phyloP scores from a whole-genome alignment of 2,797 vertebrate genomes.

The Urocyon cinereoargenteus region DNA sequence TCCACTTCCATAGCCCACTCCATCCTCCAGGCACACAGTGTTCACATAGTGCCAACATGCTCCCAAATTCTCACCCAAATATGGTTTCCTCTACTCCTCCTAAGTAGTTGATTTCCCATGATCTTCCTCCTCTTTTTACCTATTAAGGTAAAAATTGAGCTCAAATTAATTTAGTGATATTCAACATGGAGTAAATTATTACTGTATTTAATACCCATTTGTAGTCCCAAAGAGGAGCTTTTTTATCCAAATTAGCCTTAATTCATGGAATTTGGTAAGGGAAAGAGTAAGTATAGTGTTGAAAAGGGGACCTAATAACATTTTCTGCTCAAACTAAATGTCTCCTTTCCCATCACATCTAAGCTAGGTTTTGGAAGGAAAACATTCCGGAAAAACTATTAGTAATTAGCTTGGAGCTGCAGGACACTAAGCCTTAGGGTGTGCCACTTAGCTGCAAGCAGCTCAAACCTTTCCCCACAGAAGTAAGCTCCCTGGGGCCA shows the following conservation, averaged over 20 bases:
- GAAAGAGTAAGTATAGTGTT: neutral
- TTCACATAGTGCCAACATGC: neutral
- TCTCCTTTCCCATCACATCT: neutral
- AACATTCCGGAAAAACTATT: neutral
- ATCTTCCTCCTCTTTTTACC: neutral
- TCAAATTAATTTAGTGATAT: neutral
- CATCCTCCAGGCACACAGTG: too few relatives aligned
- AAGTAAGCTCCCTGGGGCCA: neutral
- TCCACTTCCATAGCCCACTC: neutral
- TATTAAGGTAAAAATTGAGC: neutral
- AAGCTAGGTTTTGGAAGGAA: neutral
- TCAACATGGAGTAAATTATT: neutral
- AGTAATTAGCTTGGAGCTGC: neutral
- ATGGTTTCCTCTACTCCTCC: neutral
- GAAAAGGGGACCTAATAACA: neutral
- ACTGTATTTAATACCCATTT: neutral
- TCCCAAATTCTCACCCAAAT: neutral
- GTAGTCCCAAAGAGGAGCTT: neutral
- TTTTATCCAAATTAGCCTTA: neutral
- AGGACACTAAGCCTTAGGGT: neutral
- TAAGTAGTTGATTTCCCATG: neutral
- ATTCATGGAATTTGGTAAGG: neutral
- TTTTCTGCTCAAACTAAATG: neutral
- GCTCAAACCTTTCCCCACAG: neutral
- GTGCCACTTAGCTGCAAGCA: neutral